Evolutionary conservation across 1,140 invertebrate species (phyloP).

Genomic region (Hestina assimilis): DNA sequence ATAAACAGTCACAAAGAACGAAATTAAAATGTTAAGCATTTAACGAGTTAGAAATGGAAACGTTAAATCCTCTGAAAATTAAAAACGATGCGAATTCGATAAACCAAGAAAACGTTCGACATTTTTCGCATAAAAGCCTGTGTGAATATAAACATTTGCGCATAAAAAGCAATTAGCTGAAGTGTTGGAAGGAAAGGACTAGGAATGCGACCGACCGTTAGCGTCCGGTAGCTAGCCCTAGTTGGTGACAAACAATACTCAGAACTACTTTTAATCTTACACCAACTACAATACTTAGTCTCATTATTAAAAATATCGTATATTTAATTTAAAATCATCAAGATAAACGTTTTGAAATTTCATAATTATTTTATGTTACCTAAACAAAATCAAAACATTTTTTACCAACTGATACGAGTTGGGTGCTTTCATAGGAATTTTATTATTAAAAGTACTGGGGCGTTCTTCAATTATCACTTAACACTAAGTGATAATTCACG

Average conservation of each 20-base stretch:
- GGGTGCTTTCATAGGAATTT: conserved; percentile 18
- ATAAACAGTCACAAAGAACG: too few relatives aligned
- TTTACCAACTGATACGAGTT: neutral
- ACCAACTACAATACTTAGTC: too few relatives aligned
- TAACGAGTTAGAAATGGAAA: too few relatives aligned
- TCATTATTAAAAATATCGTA: too few relatives aligned
- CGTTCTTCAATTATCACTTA: conserved; percentile 26
- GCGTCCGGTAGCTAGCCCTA: conserved; percentile 56
- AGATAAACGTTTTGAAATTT: too few relatives aligned
- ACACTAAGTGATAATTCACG: conserved; percentile 23
- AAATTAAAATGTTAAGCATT: too few relatives aligned
- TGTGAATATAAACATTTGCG: conserved; percentile 35
- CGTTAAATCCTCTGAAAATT: too few relatives aligned
- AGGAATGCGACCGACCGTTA: conserved; percentile 72
- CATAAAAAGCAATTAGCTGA: conserved; percentile 65
- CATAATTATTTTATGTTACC: neutral
- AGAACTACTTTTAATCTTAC: conserved; percentile 11
- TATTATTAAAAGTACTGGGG: conserved; percentile 24
- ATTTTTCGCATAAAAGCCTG: conserved; percentile 2
- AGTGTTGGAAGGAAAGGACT: conserved; percentile 38
- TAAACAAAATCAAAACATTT: neutral
- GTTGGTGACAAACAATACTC: conserved; percentile 40
- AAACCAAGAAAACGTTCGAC: too few relatives aligned
- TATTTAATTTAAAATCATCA: too few relatives aligned
- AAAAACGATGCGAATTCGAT: too few relatives aligned